These are phyloP conservation scores for Adoxophyes honmai DNA, from an alignment of 1,140 invertebrate species.

Conservation along the genomic window DNA sequence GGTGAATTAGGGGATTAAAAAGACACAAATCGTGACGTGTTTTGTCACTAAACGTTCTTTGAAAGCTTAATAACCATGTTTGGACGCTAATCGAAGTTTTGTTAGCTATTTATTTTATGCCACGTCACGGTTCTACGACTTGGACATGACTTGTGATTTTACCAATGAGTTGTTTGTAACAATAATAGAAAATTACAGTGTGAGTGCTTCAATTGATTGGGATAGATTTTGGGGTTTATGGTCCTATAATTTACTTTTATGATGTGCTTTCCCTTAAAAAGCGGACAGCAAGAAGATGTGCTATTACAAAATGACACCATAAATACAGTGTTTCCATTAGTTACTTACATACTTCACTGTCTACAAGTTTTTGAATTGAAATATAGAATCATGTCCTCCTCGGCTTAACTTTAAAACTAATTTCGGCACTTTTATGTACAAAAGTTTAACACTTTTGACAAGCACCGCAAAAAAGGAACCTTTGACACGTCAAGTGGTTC, in stretches of 20 bases:
- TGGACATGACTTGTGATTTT: conserved; percentile 20
- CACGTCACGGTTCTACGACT: conserved; percentile 25
- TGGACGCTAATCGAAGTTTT: conserved; percentile 25
- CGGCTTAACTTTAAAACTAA: too few species aligned
- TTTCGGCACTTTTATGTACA: background rate
- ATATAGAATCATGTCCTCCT: too few species aligned
- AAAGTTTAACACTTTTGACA: background rate
- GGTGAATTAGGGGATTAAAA: conserved; percentile 16
- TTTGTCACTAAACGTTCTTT: conserved; percentile 37
- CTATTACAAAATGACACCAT: too few species aligned
- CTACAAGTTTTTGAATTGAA: too few species aligned
- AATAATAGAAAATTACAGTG: background rate
- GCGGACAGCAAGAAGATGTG: too few species aligned
- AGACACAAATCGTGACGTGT: conserved; percentile 19
- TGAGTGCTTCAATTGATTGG: background rate
- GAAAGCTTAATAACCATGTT: conserved; percentile 36
- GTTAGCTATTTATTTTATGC: conserved; percentile 20
- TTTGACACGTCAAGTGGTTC: conserved; percentile 36
- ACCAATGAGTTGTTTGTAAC: conserved; percentile 10
- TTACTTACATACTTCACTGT: too few species aligned
- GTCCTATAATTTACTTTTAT: too few species aligned
- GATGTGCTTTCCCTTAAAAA: too few species aligned
- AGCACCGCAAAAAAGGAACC: conserved; percentile 35
- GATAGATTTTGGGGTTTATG: background rate
- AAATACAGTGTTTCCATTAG: too few species aligned